phyloP scores from a whole-genome alignment of 2,888 invertebrate genomes.

The Dynastes hyllus region DNA sequence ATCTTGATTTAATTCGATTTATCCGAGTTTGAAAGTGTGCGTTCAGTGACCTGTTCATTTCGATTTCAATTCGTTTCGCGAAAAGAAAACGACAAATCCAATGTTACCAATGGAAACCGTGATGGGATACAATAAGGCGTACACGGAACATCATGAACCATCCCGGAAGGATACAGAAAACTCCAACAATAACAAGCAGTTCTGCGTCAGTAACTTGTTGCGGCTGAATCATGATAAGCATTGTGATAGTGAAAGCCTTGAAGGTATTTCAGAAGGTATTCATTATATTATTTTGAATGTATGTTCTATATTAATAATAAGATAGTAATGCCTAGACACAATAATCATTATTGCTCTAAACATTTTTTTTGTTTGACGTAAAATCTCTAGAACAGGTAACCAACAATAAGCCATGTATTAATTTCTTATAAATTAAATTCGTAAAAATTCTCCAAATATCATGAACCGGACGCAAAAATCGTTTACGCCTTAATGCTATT shows the following conservation, averaged over 20 bases:
- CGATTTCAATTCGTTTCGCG: slow-evolving; percentile 3
- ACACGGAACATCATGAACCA: slow-evolving; percentile 58
- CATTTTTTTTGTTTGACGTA: no score
- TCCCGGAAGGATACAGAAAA: slow-evolving; percentile 59
- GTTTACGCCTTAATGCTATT: no score
- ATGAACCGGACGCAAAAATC: no score
- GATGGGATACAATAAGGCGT: slow-evolving; percentile 61
- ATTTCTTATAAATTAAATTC: no score
- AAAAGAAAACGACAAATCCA: not conserved
- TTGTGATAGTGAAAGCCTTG: slow-evolving; percentile 64
- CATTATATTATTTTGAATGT: no score
- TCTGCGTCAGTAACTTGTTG: slow-evolving; percentile 69
- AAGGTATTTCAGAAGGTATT: slow-evolving; percentile 61
- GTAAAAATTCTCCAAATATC: no score
- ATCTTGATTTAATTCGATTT: not conserved
- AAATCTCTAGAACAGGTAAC: no score
- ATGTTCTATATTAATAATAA: no score
- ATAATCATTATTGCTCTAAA: no score
- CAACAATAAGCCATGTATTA: no score
- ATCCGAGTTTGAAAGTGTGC: slow-evolving; percentile 25
- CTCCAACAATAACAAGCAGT: slow-evolving; percentile 66
- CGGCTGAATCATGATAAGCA: slow-evolving; percentile 65
- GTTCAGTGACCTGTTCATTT: slow-evolving; percentile 14
- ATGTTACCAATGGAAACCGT: slow-evolving; percentile 52
- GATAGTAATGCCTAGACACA: no score